Evolutionary conservation across 2,113 vertebrate species (phyloP).

Genomic region (Archilochus colubris): DNA sequence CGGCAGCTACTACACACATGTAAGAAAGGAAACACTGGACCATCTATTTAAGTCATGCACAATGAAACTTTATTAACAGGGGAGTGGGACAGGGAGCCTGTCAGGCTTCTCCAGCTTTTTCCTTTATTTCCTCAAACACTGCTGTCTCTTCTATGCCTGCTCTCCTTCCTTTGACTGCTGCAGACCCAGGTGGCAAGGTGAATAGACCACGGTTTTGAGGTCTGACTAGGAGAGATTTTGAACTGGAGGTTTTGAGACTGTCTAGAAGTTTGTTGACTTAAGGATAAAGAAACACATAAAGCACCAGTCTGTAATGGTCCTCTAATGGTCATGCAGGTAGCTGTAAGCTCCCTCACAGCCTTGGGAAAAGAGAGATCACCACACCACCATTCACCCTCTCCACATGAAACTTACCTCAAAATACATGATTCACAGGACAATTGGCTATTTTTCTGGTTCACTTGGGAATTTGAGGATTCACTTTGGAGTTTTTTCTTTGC

Average conservation of each 20-base stretch:
- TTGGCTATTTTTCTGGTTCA: neutral
- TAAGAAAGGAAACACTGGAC: neutral
- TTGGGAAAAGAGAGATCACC: neutral
- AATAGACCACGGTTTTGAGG: neutral
- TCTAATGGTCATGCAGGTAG: neutral
- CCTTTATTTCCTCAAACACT: neutral
- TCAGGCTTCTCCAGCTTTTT: neutral
- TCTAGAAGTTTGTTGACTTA: neutral
- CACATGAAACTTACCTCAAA: neutral
- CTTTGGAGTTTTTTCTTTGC: neutral
- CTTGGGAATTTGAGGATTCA: neutral
- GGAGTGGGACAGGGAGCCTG: neutral
- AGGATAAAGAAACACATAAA: neutral
- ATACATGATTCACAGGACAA: neutral
- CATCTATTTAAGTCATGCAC: neutral
- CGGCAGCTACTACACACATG: neutral
- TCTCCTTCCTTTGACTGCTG: neutral
- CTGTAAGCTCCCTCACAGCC: neutral
- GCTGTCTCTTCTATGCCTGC: accelerated
- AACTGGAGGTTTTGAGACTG: neutral
- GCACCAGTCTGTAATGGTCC: neutral
- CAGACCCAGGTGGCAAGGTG: neutral
- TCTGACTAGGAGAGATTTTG: too few relatives aligned
- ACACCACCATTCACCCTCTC: neutral
- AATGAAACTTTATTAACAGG: neutral